phyloP scores from a whole-genome alignment of 2,113 vertebrate species.

The Himantopus leucocephalus region DNA sequence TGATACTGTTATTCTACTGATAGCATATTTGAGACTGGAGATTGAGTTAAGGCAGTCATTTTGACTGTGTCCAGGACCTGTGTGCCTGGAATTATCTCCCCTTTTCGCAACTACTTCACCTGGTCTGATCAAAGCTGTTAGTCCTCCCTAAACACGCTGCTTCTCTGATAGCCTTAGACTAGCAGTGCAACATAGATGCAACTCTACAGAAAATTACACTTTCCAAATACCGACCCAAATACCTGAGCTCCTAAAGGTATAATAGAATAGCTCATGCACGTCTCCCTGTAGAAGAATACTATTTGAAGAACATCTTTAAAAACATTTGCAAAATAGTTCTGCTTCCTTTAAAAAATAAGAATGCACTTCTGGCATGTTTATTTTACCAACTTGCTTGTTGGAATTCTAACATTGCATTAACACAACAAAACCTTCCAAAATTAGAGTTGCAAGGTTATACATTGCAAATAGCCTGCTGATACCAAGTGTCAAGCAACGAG shows the following conservation, averaged over 20 bases:
- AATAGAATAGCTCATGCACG: not conserved
- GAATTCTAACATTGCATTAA: not conserved
- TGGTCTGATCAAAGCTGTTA: not conserved
- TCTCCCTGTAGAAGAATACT: not conserved
- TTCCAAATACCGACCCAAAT: not conserved
- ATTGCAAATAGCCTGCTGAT: not conserved
- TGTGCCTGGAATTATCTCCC: not conserved
- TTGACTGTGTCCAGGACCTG: not conserved
- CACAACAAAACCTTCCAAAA: not conserved
- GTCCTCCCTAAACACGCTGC: not conserved
- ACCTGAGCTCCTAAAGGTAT: not conserved
- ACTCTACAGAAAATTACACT: not conserved
- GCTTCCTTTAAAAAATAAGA: not conserved
- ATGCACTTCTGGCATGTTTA: not conserved
- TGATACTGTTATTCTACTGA: not conserved
- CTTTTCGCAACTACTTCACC: not conserved
- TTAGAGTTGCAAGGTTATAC: slow-evolving; percentile 30
- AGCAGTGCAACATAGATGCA: not conserved
- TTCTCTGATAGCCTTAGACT: not conserved
- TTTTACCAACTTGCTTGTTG: not conserved
- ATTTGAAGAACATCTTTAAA: not conserved
- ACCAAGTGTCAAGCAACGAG: not conserved
- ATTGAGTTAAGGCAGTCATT: not conserved
- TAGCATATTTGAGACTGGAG: not conserved
- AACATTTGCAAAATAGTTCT: not conserved